A percentile compares a stretch with the other conserved stretches of the same genome.
Conservation (phyloP, 2,888 invertebrate genomes). For the Temnothorax unifasciatus region DNA sequence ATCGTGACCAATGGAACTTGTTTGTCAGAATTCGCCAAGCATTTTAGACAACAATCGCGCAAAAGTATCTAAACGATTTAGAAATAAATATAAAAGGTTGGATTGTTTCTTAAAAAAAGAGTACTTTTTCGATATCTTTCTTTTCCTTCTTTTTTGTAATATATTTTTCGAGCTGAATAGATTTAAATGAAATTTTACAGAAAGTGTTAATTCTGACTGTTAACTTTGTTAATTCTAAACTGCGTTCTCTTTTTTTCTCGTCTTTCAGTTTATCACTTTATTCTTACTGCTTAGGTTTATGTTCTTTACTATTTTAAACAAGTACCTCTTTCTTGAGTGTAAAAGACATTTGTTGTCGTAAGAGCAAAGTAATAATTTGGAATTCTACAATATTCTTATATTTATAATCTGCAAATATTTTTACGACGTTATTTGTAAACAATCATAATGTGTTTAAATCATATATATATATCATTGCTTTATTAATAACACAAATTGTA, state of each 20-base stretch:
- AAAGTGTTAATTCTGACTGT: not conserved
- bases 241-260: not conserved
- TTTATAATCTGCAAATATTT: constrained; percentile 1
- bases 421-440: not conserved
- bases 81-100: not conserved
- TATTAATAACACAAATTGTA: not conserved
- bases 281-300: not conserved
- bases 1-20: not conserved
- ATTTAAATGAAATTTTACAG: constrained; percentile 30
- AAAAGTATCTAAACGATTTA: not conserved
- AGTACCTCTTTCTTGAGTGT: not conserved
- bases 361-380: not conserved
- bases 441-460: not conserved
- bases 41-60: not conserved
- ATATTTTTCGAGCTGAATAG: not conserved
- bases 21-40: not conserved
- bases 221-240: not conserved
- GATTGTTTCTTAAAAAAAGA: not conserved
- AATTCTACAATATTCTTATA: not conserved
- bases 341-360: not conserved
- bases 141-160: not conserved
- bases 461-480: not conserved
- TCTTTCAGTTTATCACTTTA: not conserved
- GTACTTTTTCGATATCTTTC: not conserved
- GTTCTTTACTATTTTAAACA: constrained; percentile 5